Conservation (phyloP, 2,113 vertebrate species). For the Raphicerus campestris region DNA sequence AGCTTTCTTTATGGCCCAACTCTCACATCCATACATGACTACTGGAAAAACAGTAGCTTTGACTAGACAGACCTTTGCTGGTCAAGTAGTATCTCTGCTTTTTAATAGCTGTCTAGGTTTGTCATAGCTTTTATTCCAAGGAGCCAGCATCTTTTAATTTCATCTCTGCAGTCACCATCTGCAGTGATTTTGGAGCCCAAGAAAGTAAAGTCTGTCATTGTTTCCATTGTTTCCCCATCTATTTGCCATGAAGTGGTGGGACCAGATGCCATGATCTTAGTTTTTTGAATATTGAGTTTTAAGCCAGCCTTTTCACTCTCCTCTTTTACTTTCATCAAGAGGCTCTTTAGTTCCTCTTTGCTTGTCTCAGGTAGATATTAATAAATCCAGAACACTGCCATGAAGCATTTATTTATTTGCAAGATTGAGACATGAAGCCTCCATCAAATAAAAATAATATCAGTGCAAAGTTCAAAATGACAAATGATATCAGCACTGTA, state of each 20-base stretch:
- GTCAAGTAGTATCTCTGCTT: too few species aligned
- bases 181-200: neutral
- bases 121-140: too few species aligned
- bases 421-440: neutral
- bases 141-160: neutral
- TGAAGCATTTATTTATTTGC: neutral
- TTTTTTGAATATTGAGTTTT: neutral
- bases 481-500: neutral
- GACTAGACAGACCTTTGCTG: too few species aligned
- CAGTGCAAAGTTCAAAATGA: neutral
- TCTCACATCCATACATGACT: too few species aligned
- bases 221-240: neutral
- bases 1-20: too few species aligned
- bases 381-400: neutral
- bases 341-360: neutral
- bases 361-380: neutral
- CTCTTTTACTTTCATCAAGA: neutral
- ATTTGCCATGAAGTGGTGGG: neutral
- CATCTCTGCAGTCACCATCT: neutral
- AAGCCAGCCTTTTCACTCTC: neutral
- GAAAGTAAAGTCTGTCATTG: neutral
- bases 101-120: too few species aligned
- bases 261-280: neutral
- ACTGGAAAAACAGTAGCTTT: too few species aligned
- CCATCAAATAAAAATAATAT: conserved; percentile 6